Percentiles rank a stretch among this genome's conserved stretches.
phyloP scores from a whole-genome alignment of 1,140 invertebrate species.

The Schlechtendalia chinensis region DNA sequence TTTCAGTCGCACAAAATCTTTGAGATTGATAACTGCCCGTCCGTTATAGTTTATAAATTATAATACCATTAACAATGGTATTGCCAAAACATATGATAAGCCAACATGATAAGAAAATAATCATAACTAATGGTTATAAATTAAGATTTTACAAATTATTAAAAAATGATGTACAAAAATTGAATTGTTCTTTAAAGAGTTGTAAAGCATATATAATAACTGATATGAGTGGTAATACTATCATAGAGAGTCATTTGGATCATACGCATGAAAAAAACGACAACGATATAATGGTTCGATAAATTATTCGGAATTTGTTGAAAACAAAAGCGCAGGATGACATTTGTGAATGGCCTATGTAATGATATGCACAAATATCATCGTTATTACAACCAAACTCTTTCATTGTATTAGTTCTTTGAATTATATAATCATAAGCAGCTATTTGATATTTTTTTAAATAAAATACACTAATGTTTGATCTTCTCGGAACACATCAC shows the following conservation, averaged over 20 bases:
- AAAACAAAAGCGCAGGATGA: background rate
- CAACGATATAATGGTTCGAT: background rate
- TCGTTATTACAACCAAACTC: too few relatives aligned
- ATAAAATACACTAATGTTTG: too few relatives aligned
- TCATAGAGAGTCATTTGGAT: background rate
- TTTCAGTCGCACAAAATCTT: too few relatives aligned
- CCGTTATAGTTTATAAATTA: too few relatives aligned
- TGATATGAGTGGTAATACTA: background rate
- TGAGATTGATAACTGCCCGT: too few relatives aligned
- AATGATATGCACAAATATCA: too few relatives aligned
- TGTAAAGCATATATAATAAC: background rate
- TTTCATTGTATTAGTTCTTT: too few relatives aligned
- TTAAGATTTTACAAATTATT: background rate
- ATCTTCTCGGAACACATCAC: too few relatives aligned
- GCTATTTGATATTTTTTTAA: too few relatives aligned
- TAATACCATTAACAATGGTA: too few relatives aligned
- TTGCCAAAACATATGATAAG: background rate
- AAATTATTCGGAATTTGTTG: conserved; percentile 1
- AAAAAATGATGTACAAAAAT: too few relatives aligned
- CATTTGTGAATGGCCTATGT: background rate
- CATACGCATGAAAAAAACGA: background rate
- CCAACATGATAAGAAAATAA: background rate
- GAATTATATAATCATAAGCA: too few relatives aligned
- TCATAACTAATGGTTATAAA: background rate
- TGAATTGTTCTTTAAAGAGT: background rate